Evolutionary conservation across 1,140 invertebrate genomes (phyloP), one percentile per base, ranked within the genome.

Genomic region (Drosophila leontia): DNA sequence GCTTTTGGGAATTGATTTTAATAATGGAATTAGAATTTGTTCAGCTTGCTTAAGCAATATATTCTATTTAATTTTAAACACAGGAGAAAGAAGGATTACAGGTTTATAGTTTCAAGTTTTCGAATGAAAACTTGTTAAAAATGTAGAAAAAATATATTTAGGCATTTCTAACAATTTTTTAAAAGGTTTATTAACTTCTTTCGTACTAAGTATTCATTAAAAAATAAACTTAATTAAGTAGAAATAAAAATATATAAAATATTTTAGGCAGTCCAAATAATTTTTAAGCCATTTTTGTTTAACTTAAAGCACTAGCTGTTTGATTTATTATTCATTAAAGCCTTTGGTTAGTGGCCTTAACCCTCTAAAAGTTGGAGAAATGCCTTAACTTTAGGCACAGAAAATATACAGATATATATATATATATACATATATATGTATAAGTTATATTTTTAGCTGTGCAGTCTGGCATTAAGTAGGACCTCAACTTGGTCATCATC

Each of bases 21-120:
- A 26, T 62, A 63, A 62, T 65, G 60, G 39, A 26, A 44, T 64
- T 64, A 35, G 29, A 60, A 61, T 64, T 64, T 44, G 34, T 62
- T 61, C 2, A 13, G 29, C 15, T 11, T n/a, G 3, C 13, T 12
- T n/a, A 11, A 11, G 34, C 26, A 23, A 29, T 34, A 12, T 34
- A 17, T 23, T 32, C 4, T 32, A 17, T 53, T 53, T 35, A 7
- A 19, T 13, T 53, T 35, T 35, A 19, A 35, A 7, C 11, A 35
- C 17, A 53, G 0, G 11, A n/a, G 19, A 19, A 12, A 34, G 8
- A 7, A n/a, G 0, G 9, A 47, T 23, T 23, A 11, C 2, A 4
- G 8, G 32, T 51, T 51, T 34, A 34, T 17, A 3, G 2, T 7
- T 19, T 35, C 4, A 19, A 13, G 19, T 26, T 23, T 23, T 23